These are phyloP conservation scores for Capitella teleta DNA, from an alignment of 1,140 invertebrate species.

Conservation along the genomic window DNA sequence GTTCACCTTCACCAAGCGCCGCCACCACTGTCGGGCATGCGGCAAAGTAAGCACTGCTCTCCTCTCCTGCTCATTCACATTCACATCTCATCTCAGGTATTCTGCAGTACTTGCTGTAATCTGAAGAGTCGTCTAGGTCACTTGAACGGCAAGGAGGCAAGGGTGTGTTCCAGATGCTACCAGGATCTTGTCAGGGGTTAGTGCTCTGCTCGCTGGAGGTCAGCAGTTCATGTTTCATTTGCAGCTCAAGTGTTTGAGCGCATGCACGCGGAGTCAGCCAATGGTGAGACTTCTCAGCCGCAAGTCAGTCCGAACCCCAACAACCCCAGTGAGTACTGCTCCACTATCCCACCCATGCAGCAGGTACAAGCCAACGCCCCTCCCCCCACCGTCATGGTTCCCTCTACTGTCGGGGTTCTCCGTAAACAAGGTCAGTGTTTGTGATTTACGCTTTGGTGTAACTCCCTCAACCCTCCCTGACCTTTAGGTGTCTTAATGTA, in stretches of 20 bases:
- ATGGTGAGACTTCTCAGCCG: too few species aligned
- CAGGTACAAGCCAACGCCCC: slow-evolving; percentile 46
- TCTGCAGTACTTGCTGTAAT: slow-evolving; percentile 71
- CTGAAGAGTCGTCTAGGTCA: slow-evolving; percentile 62
- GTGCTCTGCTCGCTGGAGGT: background rate
- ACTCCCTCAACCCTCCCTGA: too few species aligned
- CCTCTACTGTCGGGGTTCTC: slow-evolving; percentile 74
- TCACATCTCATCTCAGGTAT: slow-evolving; percentile 46
- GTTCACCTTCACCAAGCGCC: slow-evolving; percentile 85
- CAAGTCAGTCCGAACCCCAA: slow-evolving; percentile 62
- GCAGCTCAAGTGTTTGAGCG: slow-evolving; percentile 10
- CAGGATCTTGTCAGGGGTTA: slow-evolving; percentile 25
- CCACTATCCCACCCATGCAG: slow-evolving; percentile 67
- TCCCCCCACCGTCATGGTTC: slow-evolving; percentile 58
- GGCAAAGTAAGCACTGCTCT: slow-evolving; percentile 48
- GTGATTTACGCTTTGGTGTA: background rate
- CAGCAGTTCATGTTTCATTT: background rate
- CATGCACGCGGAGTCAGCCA: slow-evolving; percentile 15
- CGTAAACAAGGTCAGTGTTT: slow-evolving; percentile 29
- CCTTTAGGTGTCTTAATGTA: too few species aligned
- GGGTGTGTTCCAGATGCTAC: slow-evolving; percentile 48
- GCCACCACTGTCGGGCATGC: slow-evolving; percentile 91
- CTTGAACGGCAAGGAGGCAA: slow-evolving; percentile 53
- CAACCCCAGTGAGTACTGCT: slow-evolving; percentile 83
- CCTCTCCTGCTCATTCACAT: background rate